Evolutionary conservation across 2,888 invertebrate species (phyloP), one percentile per base, ranked within the genome.

Genomic region (Anaspis maculata): DNA sequence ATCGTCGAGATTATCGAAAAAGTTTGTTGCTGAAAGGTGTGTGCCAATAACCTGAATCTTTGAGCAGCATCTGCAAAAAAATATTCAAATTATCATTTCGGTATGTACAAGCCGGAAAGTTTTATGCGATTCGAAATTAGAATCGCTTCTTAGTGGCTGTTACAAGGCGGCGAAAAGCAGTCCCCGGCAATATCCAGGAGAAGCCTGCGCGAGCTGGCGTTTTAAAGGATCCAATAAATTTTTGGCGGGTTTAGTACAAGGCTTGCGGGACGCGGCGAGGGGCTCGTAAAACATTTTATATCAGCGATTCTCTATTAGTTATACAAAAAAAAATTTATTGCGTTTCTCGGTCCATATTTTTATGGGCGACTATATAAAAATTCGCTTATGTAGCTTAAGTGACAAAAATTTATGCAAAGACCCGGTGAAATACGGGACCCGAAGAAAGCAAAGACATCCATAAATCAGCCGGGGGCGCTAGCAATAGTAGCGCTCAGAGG

Each of bases 361-460:
- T 46, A 49, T 44, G 39, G 40, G 21, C 34, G 19, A 42, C 43
- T 40, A 39, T 46, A 47, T 45, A 46, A 51, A n/a, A 49, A 51
- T 46, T 48, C 50, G 50, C 47, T 51, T 49, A 46, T 48, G 45
- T 43, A 41, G 50, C 42, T 45, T 44, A 51, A 49, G 43, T 47
- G 50, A 51, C 49, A 44, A 34, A 46, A 47, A 51, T 50, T 48
- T 48, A 49, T 48, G 52, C 52, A 51, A 44, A 44, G 45, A 39
- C 39, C 38, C 34, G 41, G 45, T 45, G 47, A 49, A 45, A 49
- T 46, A 46, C 46, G 44, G 38, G 5, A 19, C 39, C 23, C 36
- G 34, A 37, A 41, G 42, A 25, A 45, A 37, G 40, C 45, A 40
- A 41, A 44, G 44, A 48, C 41, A 45, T 41, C 41, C 47, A 48